A percentile compares a stretch with the other conserved stretches of the same genome.
phyloP scores from a whole-genome alignment of 2,113 vertebrate genomes.

The Pterocles burchelli region DNA sequence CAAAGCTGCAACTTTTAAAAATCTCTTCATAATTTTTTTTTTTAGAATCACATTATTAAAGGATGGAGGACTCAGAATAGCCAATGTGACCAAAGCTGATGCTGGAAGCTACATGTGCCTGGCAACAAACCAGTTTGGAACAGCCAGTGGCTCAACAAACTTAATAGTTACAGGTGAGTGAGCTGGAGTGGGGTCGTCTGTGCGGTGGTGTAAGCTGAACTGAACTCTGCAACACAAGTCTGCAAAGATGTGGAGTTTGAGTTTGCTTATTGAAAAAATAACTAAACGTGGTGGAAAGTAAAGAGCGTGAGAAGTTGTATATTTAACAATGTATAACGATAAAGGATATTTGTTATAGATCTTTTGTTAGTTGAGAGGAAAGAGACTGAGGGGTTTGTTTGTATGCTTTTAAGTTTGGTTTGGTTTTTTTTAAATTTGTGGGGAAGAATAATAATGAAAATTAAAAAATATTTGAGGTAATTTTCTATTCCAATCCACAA shows the following conservation, averaged over 20 bases:
- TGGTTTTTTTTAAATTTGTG: not conserved
- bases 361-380: not conserved
- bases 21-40: not conserved
- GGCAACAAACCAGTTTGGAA: slow-evolving; percentile 92
- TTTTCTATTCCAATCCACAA: not conserved
- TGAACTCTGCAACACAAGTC: not conserved
- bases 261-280: not conserved
- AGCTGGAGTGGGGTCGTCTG: not conserved
- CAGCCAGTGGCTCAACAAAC: slow-evolving; percentile 84
- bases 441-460: not conserved
- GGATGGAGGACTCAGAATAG: slow-evolving; percentile 86
- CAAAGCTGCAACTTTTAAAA: not conserved
- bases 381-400: not conserved
- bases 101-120: slow-evolving; percentile 86
- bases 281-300: not conserved
- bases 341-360: not conserved
- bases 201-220: not conserved
- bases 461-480: not conserved
- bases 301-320: not conserved
- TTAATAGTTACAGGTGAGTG: slow-evolving; percentile 86
- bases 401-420: not conserved
- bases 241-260: not conserved
- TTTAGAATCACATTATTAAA: slow-evolving; percentile 80
- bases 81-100: slow-evolving; percentile 87
- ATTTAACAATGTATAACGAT: not conserved